These are phyloP conservation scores for Prochilodus magdalenae DNA, from an alignment of 2,113 vertebrate genomes.

Conservation along the genomic window DNA sequence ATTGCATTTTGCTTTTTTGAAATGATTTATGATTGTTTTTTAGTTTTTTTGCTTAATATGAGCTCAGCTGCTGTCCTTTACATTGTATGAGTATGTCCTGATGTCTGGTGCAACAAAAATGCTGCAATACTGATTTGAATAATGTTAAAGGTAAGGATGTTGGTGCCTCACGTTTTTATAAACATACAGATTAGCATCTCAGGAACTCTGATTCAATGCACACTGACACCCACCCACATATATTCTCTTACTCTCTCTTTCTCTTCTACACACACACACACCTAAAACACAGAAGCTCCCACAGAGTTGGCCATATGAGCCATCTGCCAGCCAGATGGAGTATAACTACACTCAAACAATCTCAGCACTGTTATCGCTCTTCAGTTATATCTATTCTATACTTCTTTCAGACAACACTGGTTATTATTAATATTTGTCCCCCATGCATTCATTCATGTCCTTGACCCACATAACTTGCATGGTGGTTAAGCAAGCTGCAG, in stretches of 20 bases:
- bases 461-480: neutral
- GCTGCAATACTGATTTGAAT: neutral
- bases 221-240: conserved; percentile 21
- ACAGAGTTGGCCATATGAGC: conserved; percentile 40
- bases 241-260: neutral
- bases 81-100: too few relatives aligned
- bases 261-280: conserved; percentile 12
- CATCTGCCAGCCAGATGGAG: conserved; percentile 56
- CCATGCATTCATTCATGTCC: neutral
- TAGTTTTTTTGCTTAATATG: too few relatives aligned
- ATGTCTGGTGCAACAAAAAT: too few relatives aligned
- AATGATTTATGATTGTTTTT: too few relatives aligned
- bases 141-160: neutral
- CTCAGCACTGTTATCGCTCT: conserved; percentile 34
- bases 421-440: conserved; percentile 3
- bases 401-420: conserved; percentile 11
- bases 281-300: conserved; percentile 35
- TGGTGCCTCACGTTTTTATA: neutral
- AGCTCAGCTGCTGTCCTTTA: too few relatives aligned
- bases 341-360: conserved; percentile 36
- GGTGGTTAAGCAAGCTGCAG: neutral
- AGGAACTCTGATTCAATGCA: neutral
- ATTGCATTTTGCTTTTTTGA: neutral
- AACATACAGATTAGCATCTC: conserved; percentile 5
- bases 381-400: conserved; percentile 14